Evolutionary conservation across 2,888 invertebrate species (phyloP).

Genomic region (Metellina segmentata): DNA sequence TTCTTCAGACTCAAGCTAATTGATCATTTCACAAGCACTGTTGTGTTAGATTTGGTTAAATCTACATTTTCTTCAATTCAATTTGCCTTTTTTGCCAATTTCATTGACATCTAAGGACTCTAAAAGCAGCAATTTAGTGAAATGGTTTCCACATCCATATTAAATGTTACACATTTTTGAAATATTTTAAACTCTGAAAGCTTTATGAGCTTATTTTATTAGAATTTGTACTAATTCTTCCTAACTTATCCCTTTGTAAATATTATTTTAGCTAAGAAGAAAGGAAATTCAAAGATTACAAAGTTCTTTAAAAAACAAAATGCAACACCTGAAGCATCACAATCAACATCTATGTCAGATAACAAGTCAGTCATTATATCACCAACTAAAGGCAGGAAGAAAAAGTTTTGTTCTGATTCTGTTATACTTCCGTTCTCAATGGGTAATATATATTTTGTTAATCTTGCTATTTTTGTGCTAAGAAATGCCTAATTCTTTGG

Average conservation of each 20-base stretch:
- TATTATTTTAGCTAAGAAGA: not conserved
- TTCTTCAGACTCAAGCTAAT: no score
- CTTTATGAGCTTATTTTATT: not conserved
- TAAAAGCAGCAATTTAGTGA: no score
- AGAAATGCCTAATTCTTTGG: no score
- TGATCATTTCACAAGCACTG: no score
- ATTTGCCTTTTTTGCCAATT: no score
- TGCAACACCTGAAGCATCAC: not conserved
- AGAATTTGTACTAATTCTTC: not conserved
- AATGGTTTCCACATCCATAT: no score
- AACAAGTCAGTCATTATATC: not conserved
- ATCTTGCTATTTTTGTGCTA: no score
- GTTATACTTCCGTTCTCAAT: slow-evolving; percentile 60
- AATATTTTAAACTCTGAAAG: no score
- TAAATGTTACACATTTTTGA: no score
- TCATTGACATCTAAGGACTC: no score
- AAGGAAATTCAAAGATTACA: not conserved
- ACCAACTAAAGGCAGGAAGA: not conserved
- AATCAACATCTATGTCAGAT: not conserved
- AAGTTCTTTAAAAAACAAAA: not conserved
- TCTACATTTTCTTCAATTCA: no score
- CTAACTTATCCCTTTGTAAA: not conserved
- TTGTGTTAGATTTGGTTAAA: no score
- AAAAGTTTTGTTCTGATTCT: slow-evolving; percentile 47
- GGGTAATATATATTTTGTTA: slow-evolving; percentile 32